Evolutionary conservation across 2,888 invertebrate species (phyloP), one percentile per base, ranked within the genome.

Genomic region (Drosophila mercatorum): DNA sequence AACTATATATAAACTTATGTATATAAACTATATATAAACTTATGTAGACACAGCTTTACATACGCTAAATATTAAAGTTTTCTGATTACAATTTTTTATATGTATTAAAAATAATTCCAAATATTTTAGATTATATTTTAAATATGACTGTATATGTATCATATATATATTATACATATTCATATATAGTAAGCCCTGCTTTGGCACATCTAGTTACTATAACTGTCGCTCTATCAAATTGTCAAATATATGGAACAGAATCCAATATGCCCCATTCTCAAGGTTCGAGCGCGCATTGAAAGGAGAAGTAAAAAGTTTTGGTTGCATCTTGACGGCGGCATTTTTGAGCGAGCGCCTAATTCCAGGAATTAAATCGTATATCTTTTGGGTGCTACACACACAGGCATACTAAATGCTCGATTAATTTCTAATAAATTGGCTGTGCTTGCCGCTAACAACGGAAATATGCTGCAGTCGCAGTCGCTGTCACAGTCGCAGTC

Each of bases 291-390:
- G n/a, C 40, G 40, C 53, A 38, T 55, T n/a, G 5, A 55, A 10
- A 40, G 38, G 8, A 26, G 40, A 22, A 41, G 55, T 41, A 70
- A 67, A 70, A 74, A 72, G 67, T 71, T 69, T 75, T 73, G 78
- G 80, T 83, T 79, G 88, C 83, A 79, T 72, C 64, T 65, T 49
- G 60, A 68, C 36, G 62, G 68, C 80, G 83, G 83, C 80, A 83
- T 83, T 74, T 89, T 83, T 87, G 78, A 84, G 75, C 65, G 70
- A 56, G 68, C 75, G 67, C 22, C 67, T 64, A 87, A 86, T 92
- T 92, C 92, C 85, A 78, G 83, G 92, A 92, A 92, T 91, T 88
- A 84, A 92, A 91, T 91, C 90, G 91, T 91, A 91, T 91, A 91
- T 91, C 89, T 80, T 68, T 40, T 58, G 59, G 71, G 56, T 78